These are phyloP conservation scores for Capromys pilorides DNA, from an alignment of 2,797 vertebrate genomes.

Conservation along the genomic window DNA sequence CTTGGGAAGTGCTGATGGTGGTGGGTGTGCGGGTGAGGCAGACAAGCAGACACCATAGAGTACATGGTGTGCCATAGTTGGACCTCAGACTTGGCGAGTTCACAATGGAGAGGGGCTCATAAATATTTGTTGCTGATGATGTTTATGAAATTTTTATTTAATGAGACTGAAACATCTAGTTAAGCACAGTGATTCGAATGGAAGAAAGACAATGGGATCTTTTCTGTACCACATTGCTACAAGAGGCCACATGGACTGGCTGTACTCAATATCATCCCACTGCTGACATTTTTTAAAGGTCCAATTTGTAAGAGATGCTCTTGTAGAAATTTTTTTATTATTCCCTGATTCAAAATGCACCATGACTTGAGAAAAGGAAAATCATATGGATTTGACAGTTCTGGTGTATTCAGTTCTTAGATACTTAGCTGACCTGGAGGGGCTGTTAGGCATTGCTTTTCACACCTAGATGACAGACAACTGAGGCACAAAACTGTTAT, in stretches of 20 bases:
- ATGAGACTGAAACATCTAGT: not conserved
- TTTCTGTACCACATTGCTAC: constrained; percentile 38
- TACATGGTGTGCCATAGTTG: not conserved
- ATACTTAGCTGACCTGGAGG: constrained; percentile 46
- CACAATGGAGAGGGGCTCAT: not conserved
- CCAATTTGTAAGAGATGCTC: constrained; percentile 36
- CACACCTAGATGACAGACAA: not conserved
- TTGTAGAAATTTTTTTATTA: constrained; percentile 3
- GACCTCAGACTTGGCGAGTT: not conserved
- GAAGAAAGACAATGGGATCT: not conserved
- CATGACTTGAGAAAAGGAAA: constrained; percentile 16
- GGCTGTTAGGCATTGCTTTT: not conserved
- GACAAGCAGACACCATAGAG: not conserved
- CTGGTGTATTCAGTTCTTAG: not conserved
- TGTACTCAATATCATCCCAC: not conserved
- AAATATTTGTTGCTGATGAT: not conserved
- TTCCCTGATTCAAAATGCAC: constrained; percentile 27
- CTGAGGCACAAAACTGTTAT: not conserved
- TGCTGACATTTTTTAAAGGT: not conserved
- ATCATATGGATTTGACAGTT: constrained; percentile 18
- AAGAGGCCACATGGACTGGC: not conserved
- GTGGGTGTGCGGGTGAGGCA: not conserved
- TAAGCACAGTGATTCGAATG: not conserved
- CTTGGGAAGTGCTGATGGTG: not conserved
- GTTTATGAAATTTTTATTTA: not conserved